Base-by-base conservation (phyloP, 2,888 invertebrate species). In the Ceraclea dissimilis region DNA sequence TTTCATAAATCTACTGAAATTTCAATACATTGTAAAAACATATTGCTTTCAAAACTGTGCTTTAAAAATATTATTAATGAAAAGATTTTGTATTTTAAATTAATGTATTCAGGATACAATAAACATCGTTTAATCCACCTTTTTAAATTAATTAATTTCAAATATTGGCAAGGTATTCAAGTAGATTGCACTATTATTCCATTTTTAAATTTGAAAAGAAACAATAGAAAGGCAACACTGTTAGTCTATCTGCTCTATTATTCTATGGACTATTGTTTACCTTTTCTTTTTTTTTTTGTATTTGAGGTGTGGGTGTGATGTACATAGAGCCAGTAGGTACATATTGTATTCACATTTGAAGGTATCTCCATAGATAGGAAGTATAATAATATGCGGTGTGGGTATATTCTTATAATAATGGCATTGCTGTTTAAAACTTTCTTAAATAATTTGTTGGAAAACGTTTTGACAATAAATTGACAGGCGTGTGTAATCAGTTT, bases 401-500 rank as follows among this genome's bases (percentile, higher is more conserved):
- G 4, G 10, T 26, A 26, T 26, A 26, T 26, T 26, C 10, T 8
- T 39, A 13, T n/a, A 8, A 39, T 16, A 16, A 13, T 39, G 39
- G 16, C 39, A 39, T 4, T 39, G 39, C 39, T 16, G 39, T 39
- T 11, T 16, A 13, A 39, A 39, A 39, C 39, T 39, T 39, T 39
- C 39, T 39, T 39, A 39, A 39, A 39, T 39, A 39, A 39, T 39
- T 39, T 39, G 39, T 39, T n/a, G 39, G 39, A 39, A 39, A 39
- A 39, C 39, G 13, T 39, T 39, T 39, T 39, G 39, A 39, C 39
- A 39, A 39, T 39, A 39, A 39, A 39, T n/a, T 39, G 39, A 39
- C 39, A 39, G 16, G 39, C 39, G 39, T 39, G 39, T 39, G 4
- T 39, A 39, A 39, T 39, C 39, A 39, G 39, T 39, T 39, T 39